A percentile compares a stretch with the other conserved stretches of the same genome.
These are phyloP conservation scores for Pterobdella sp. DNA, from an alignment of 2,888 invertebrate genomes.

Conservation along the genomic window DNA sequence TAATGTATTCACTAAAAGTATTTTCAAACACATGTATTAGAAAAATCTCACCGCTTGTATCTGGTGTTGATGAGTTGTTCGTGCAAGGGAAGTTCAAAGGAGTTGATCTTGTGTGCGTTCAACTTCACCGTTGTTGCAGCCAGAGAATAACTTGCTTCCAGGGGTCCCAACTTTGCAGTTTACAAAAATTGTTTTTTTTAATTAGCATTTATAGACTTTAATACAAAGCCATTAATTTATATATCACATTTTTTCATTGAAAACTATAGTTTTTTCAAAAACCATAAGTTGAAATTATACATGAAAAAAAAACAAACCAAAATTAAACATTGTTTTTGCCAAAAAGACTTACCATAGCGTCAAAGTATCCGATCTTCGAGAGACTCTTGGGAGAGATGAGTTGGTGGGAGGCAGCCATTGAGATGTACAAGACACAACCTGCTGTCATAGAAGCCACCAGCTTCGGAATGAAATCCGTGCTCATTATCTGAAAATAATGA, in stretches of 20 bases:
- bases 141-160: constrained; percentile 44
- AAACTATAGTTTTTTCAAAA: no score
- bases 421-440: constrained; percentile 36
- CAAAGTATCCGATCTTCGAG: constrained; percentile 39
- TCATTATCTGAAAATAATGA: constrained; percentile 44
- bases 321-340: not conserved
- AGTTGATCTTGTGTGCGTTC: constrained; percentile 47
- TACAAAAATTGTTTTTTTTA: not conserved
- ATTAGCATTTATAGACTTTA: not conserved
- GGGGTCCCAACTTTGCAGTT: constrained; percentile 42
- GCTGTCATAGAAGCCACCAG: constrained; percentile 42
- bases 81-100: constrained; percentile 46
- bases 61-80: constrained; percentile 45
- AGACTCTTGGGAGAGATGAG: constrained; percentile 38
- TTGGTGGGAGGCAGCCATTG: constrained; percentile 34
- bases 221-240: not conserved
- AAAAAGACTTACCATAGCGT: constrained; percentile 35
- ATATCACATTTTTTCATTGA: not conserved
- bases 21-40: no score
- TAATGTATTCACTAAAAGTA: no score
- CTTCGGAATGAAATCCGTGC: constrained; percentile 47
- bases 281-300: not conserved
- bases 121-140: constrained; percentile 43
- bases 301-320: not conserved
- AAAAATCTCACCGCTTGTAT: constrained; percentile 37